These are phyloP conservation scores for Steinernema hermaphroditum DNA, from an alignment of 2,888 invertebrate species.

Conservation along the genomic window DNA sequence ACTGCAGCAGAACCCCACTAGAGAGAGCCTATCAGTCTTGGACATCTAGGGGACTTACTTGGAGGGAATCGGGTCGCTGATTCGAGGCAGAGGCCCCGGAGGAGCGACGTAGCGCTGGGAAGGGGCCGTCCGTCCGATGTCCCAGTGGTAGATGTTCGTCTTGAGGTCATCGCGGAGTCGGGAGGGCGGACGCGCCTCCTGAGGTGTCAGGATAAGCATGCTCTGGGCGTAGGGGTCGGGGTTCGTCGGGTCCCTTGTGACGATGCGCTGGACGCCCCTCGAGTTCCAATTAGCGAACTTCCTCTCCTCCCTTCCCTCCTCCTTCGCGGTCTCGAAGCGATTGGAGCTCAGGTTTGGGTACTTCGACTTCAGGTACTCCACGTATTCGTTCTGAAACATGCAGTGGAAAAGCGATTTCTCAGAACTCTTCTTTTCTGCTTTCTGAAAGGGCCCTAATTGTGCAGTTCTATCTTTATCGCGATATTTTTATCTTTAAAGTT, in stretches of 20 bases:
- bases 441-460: too few species aligned
- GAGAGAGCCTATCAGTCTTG: background rate
- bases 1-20: background rate
- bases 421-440: background rate
- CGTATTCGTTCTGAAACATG: slow-evolving; percentile 19
- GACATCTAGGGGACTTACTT: background rate
- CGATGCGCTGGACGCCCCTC: slow-evolving; percentile 1
- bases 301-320: background rate
- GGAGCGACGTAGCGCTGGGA: background rate
- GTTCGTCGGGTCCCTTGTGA: background rate
- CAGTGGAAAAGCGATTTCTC: too few species aligned
- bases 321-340: slow-evolving; percentile 4
- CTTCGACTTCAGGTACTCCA: slow-evolving; percentile 8
- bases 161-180: background rate
- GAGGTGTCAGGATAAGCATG: slow-evolving; percentile 21
- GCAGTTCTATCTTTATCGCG: too few species aligned
- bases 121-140: slow-evolving; percentile 6
- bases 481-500: too few species aligned
- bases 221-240: slow-evolving; percentile 18
- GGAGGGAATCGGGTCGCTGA: slow-evolving; percentile 3
- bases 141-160: slow-evolving; percentile 24
- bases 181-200: background rate
- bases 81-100: background rate
- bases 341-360: slow-evolving; percentile 9
- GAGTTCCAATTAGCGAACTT: slow-evolving; percentile 1